A percentile compares a stretch with the other conserved stretches of the same genome.
These are phyloP conservation scores for Lasius platythorax DNA, from an alignment of 2,888 invertebrate species.

Conservation along the genomic window DNA sequence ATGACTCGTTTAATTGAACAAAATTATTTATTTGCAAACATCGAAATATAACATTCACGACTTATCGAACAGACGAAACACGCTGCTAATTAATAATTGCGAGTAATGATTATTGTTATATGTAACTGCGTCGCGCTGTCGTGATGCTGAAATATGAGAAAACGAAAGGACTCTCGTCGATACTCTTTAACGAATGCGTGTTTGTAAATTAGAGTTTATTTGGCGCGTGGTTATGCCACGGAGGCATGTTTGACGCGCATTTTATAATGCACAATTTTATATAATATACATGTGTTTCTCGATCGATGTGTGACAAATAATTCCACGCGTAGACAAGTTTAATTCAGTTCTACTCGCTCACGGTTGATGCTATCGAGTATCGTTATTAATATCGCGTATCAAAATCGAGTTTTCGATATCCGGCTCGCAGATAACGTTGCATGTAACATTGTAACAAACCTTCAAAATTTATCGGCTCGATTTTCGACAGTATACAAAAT, in stretches of 20 bases:
- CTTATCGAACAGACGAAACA: not conserved
- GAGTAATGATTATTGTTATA: constrained; percentile 7
- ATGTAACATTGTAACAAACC: constrained; percentile 17
- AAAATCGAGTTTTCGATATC: constrained; percentile 35
- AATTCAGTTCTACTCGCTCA: not conserved
- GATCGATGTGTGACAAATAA: not conserved
- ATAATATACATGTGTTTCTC: constrained; percentile 18
- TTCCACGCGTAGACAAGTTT: constrained; percentile 8
- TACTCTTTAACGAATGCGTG: not conserved
- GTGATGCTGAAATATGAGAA: not conserved
- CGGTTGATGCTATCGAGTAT: constrained; percentile 16
- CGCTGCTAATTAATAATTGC: not conserved
- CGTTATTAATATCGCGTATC: constrained; percentile 40
- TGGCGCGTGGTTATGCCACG: not conserved
- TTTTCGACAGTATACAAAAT: not conserved
- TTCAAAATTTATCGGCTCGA: constrained; percentile 6
- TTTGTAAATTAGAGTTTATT: constrained; percentile 14
- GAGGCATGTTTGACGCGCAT: not conserved
- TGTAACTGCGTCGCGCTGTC: no score
- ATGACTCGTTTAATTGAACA: constrained; percentile 9
- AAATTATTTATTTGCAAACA: constrained; percentile 2
- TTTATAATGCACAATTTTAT: constrained; percentile 22
- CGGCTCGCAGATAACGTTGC: not conserved
- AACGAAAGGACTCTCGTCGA: not conserved
- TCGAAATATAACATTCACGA: constrained; percentile 10